Base-by-base conservation (phyloP, 1,140 invertebrate species). In the Anadara kagoshimensis region DNA sequence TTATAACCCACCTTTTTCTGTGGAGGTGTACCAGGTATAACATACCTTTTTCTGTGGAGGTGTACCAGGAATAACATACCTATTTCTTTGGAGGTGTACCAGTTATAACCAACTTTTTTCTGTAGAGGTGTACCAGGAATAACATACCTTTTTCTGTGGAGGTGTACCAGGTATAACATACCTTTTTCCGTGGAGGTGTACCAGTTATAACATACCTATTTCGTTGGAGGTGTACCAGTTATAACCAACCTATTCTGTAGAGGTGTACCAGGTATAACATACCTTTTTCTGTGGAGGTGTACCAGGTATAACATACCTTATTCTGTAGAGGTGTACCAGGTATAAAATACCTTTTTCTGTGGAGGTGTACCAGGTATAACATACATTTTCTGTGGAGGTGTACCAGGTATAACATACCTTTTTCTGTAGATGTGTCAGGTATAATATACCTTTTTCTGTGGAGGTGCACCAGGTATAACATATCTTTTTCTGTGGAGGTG, bases 401-500 rank as follows among this genome's bases (percentile, higher is more conserved):
- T 47, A 47, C 45, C 45, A 16, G 8, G 8, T 47, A 8, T 5
- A 62, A 57, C 24, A 26, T 68, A 86, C 83, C 73, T 82, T 80
- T 82, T 86, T 86, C 58, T 76, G 78, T 11, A 83, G 85, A 26
- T 83, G 85, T 29, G 85, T 85, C 85, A 43, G 85, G n/a, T n/a
- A n/a, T n/a, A n/a, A n/a, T n/a, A n/a, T 18, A 18, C n/a, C n/a
- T 49, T 18, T n/a, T 49, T n/a, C 45, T 47, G 16, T 8, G n/a
- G 5, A 56, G 5, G 22, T 20, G 14, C n/a, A 14, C 59, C 58
- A 12, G 5, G n/a, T n/a, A 22, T 5, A 47, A 10, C 8, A 47
- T 47, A 47, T 10, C 45, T 10, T 10, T 47, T 47, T 47, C 16
- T 47, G 16, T 47, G 45, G 8, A 47, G 8, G 8, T 47, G 8